Base-by-base conservation (phyloP, 2,888 invertebrate genomes). In the Synergus umbraculus region DNA sequence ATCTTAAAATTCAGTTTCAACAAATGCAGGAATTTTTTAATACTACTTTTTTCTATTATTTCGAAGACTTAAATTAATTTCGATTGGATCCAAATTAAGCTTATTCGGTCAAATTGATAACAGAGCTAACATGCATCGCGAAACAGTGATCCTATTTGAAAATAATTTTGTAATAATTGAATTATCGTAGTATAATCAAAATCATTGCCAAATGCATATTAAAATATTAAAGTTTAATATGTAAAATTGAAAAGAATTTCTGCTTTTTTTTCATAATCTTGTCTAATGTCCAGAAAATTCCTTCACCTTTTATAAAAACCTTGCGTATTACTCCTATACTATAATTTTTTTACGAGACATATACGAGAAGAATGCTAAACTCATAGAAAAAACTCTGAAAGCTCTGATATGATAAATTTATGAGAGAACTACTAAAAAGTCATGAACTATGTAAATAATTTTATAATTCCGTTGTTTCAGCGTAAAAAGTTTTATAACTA, bases 361-460 rank as follows among this genome's bases (percentile, higher is more conserved):
- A 54, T n/a, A 54, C 5, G n/a, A 8, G n/a, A 54, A n/a, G n/a
- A 54, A 54, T 54, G 54, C 54, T 54, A 8, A 37, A 37, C 37
- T 37, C 37, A 7, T 37, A 37, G 5, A 37, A 37, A 37, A 37
- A 37, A 37, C 37, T 37, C 5, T 37, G 37, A 37, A 37, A 37
- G 5, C 54, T 54, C n/a, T 9, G 9, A 54, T 37, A 54, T 54
- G n/a, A 54, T 67, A 69, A 29, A 29, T 29, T 46, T 54, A 9
- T n/a, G 5, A 8, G 54, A 5, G n/a, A 2, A 49, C 49, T 29
- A 69, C 29, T 69, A 69, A 49, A 49, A 69, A 69, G 66, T 66
- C n/a, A n/a, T 37, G 67, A 49, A 82, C 78, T 80, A 79, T 37
- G 65, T 44, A 76, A 79, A 82, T 77, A 78, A 81, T 82, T 69